Evolutionary conservation across 64 coral and sea anemone species (phyloP).

Genomic region (Montipora efflorescens): DNA sequence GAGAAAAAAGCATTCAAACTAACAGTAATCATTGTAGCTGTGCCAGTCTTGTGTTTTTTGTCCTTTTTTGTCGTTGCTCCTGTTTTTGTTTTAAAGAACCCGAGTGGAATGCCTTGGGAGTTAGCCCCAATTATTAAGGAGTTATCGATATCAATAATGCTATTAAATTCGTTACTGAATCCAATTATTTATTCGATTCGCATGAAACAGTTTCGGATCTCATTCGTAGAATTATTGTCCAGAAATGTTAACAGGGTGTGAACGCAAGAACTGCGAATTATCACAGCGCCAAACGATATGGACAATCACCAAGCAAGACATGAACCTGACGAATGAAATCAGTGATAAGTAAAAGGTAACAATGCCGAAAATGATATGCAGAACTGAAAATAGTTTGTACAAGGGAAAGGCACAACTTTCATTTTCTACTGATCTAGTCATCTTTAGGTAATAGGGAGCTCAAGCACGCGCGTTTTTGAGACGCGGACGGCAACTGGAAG

Average conservation of each 20-base stretch:
- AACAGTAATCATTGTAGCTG: background rate
- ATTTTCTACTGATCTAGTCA: too few species aligned
- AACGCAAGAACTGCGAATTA: too few species aligned
- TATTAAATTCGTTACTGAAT: background rate
- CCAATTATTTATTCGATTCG: background rate
- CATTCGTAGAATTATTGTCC: background rate
- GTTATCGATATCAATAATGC: background rate
- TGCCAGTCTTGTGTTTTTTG: background rate
- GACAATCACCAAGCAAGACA: too few species aligned
- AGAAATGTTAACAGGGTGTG: background rate
- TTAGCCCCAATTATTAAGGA: background rate
- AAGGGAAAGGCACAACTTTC: too few species aligned
- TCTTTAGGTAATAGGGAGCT: too few species aligned
- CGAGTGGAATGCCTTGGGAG: background rate
- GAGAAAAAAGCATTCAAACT: background rate
- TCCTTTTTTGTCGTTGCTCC: background rate
- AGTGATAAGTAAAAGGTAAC: too few species aligned
- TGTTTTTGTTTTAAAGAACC: background rate
- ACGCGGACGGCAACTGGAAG: too few species aligned
- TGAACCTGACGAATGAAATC: too few species aligned
- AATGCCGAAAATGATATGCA: too few species aligned
- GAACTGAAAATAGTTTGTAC: too few species aligned
- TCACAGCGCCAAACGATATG: background rate
- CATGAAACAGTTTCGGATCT: background rate
- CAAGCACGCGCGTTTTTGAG: too few species aligned